Evolutionary conservation across 2,888 invertebrate genomes (phyloP), one percentile per base, ranked within the genome.

Genomic region (Clostera curtula): DNA sequence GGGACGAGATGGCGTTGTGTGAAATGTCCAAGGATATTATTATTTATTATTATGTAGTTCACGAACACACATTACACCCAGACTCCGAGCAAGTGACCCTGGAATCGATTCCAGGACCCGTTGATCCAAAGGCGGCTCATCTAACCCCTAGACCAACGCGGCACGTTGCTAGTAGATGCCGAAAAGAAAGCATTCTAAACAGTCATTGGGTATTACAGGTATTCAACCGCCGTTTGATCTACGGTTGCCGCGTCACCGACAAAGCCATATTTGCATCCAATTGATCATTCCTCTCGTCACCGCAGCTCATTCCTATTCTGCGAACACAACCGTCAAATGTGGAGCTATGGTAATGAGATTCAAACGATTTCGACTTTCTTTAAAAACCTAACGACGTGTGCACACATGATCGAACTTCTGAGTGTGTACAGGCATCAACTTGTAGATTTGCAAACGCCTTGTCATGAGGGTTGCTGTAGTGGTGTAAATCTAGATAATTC

Each of bases 221-320:
- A 13, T 13, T 5, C 12, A n/a, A 30, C 43, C 37, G 40, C 40
- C 39, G 49, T 57, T 53, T 59, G 60, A 62, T 64, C 67, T 66
- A 60, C 56, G 56, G 55, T 54, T 58, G 56, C 49, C 55, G 51
- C 47, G 43, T 38, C 48, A 49, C 70, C 72, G 71, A 76, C 76
- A 76, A 72, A 74, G 70, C 53, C 34, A 50, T 56, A 82, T 83
- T 83, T 77, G 75, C 82, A 83, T 83, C 64, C 71, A 73, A 75
- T 82, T 79, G 76, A 77, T 71, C 67, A 83, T 82, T 82, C 82
- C 69, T 60, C 69, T 75, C 79, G 65, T 56, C 57, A 46, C 53
- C 47, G 55, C 46, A 52, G 52, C 71, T 77, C 74, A 76, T 79
- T 75, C 55, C 64, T 63, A 72, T 82, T 76, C 79, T 62, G 49